Conservation (phyloP, 1,140 invertebrate species). For the Drosophila kepulauana region DNA sequence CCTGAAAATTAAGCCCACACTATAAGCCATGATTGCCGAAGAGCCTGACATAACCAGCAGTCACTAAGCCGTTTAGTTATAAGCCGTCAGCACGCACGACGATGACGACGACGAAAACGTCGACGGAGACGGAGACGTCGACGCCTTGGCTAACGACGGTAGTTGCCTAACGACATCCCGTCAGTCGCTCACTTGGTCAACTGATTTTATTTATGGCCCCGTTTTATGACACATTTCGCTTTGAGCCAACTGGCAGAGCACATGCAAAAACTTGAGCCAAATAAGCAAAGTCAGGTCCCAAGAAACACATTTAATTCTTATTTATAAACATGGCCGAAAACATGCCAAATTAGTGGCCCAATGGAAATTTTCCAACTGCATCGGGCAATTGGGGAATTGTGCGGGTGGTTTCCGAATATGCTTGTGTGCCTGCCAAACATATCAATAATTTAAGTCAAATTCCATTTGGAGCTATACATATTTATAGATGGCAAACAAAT, state of each 20-base stretch:
- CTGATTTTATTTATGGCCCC: slow-evolving; percentile 70
- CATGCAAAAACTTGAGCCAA: slow-evolving; percentile 41
- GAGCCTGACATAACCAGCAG: slow-evolving; percentile 22
- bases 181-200: slow-evolving; percentile 42
- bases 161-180: slow-evolving; percentile 57
- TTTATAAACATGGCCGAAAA: slow-evolving; percentile 25
- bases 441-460: slow-evolving; percentile 62
- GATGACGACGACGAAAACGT: background rate
- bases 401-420: background rate
- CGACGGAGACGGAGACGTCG: no score
- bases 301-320: slow-evolving; percentile 22
- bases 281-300: slow-evolving; percentile 28
- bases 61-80: slow-evolving; percentile 67
- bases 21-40: slow-evolving; percentile 40
- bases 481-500: slow-evolving; percentile 58
- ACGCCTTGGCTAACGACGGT: slow-evolving; percentile 28
- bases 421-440: slow-evolving; percentile 34
- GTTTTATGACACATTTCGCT: slow-evolving; percentile 71
- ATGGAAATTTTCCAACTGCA: background rate
- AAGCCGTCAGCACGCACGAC: slow-evolving; percentile 69
- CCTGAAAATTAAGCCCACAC: slow-evolving; percentile 58
- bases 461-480: slow-evolving; percentile 61
- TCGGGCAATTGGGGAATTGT: background rate
- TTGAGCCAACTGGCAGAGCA: slow-evolving; percentile 40
- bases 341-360: slow-evolving; percentile 28